These are phyloP conservation scores for Tolypeutes matacus DNA, from an alignment of 2,797 vertebrate species.

Conservation along the genomic window DNA sequence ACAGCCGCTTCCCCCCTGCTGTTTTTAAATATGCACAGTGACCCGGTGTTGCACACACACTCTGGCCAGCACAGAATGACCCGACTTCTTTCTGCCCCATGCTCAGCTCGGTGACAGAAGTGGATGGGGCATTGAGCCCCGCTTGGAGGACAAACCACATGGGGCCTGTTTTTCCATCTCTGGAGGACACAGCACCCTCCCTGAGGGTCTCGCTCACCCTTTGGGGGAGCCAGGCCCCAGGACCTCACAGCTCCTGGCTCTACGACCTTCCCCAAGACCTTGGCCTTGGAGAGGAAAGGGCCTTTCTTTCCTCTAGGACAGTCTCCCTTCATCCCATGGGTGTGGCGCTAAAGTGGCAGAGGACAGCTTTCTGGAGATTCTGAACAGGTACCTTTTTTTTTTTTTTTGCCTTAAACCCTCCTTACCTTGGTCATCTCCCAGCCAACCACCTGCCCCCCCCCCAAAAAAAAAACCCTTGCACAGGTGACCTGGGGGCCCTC, in stretches of 20 bases:
- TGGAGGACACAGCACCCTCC: background rate
- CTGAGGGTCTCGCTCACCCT: background rate
- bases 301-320: background rate
- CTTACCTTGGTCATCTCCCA: background rate
- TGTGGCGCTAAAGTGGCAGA: background rate
- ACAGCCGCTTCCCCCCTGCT: too few relatives aligned
- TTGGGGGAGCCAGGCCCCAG: background rate
- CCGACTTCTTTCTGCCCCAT: too few relatives aligned
- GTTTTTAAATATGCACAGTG: background rate
- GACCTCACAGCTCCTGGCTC: background rate
- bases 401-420: background rate
- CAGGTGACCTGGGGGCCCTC: background rate
- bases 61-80: background rate
- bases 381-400: too few relatives aligned
- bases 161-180: background rate
- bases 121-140: too few relatives aligned
- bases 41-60: background rate
- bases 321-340: too few relatives aligned
- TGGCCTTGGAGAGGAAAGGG: background rate
- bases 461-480: background rate
- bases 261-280: background rate
- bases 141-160: background rate
- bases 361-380: background rate
- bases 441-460: too few relatives aligned
- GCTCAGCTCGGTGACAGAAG: too few relatives aligned